Conservation (phyloP, 2,888 invertebrate genomes). For the Erannis defoliaria region DNA sequence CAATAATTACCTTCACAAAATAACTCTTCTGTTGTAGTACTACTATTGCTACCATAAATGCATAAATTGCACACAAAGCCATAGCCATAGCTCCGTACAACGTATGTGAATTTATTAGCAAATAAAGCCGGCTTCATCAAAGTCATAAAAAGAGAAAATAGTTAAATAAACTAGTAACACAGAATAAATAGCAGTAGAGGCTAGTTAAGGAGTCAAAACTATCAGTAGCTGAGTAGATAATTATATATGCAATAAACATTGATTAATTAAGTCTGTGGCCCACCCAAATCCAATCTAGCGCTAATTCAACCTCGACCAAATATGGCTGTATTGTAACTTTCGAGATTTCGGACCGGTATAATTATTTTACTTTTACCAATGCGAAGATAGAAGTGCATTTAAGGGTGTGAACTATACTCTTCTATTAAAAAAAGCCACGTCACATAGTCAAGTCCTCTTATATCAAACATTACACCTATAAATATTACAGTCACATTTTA, state of each 20-base stretch:
- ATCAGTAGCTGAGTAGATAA: conserved; percentile 44
- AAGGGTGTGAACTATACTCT: background rate
- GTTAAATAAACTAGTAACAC: conserved; percentile 20
- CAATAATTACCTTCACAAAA: conserved; percentile 11
- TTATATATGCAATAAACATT: conserved; percentile 47
- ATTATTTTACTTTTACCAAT: conserved; percentile 60
- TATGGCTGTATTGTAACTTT: conserved; percentile 52
- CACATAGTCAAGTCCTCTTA: too few species aligned
- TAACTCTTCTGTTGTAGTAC: conserved; percentile 2
- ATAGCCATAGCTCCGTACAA: background rate
- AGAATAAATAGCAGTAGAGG: conserved; percentile 36
- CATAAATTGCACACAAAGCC: conserved; percentile 11
- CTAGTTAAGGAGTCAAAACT: conserved; percentile 36
- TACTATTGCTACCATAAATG: conserved; percentile 13
- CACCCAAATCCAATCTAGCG: conserved; percentile 52
- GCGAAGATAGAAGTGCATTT: conserved; percentile 32
- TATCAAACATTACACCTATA: too few species aligned
- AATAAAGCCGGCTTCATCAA: conserved; percentile 15
- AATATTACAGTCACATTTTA: too few species aligned
- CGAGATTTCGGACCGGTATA: conserved; percentile 55
- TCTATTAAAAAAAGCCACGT: background rate
- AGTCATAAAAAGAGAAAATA: conserved; percentile 28
- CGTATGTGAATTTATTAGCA: conserved; percentile 14
- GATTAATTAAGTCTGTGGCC: conserved; percentile 54
- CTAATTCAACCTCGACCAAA: conserved; percentile 50